Conservation (phyloP, 1,140 invertebrate species). For the Drosophila saltans region DNA sequence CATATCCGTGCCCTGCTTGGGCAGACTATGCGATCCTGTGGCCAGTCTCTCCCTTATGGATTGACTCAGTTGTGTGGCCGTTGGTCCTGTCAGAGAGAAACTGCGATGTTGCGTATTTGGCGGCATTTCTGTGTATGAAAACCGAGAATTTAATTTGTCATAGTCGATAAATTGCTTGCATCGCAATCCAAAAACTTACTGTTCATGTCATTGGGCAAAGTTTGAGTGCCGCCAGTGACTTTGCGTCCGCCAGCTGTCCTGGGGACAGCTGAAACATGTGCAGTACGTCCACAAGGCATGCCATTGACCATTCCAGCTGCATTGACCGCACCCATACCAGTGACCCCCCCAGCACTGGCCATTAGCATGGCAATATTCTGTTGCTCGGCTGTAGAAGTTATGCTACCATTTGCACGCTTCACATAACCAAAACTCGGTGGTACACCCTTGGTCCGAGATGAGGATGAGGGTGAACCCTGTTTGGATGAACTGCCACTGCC, state of each 20-base stretch:
- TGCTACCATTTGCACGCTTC: conserved; percentile 88
- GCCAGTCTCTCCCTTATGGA: conserved; percentile 91
- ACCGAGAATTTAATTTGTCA: background rate
- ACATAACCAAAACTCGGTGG: conserved; percentile 92
- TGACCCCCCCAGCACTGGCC: conserved; percentile 83
- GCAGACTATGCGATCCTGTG: conserved; percentile 90
- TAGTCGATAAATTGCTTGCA: background rate
- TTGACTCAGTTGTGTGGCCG: conserved; percentile 92
- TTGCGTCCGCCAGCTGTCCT: conserved; percentile 91
- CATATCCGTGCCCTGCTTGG: conserved; percentile 88
- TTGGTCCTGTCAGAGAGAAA: conserved; percentile 91
- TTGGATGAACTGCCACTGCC: conserved; percentile 83
- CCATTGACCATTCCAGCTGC: conserved; percentile 60
- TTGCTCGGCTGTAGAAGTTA: conserved; percentile 84
- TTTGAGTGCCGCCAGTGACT: conserved; percentile 94
- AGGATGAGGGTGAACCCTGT: conserved; percentile 84
- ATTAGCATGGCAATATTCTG: conserved; percentile 83
- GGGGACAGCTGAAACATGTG: conserved; percentile 92
- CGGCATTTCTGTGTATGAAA: conserved; percentile 60
- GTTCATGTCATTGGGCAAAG: conserved; percentile 90
- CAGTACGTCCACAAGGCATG: conserved; percentile 86
- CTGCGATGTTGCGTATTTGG: conserved; percentile 87
- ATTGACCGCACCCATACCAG: conserved; percentile 17
- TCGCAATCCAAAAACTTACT: conserved; percentile 84
- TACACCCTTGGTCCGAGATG: conserved; percentile 86